Percentiles rank a stretch among this genome's conserved stretches.
phyloP scores from a whole-genome alignment of 2,113 vertebrate genomes.

The Elgaria multicarinata region DNA sequence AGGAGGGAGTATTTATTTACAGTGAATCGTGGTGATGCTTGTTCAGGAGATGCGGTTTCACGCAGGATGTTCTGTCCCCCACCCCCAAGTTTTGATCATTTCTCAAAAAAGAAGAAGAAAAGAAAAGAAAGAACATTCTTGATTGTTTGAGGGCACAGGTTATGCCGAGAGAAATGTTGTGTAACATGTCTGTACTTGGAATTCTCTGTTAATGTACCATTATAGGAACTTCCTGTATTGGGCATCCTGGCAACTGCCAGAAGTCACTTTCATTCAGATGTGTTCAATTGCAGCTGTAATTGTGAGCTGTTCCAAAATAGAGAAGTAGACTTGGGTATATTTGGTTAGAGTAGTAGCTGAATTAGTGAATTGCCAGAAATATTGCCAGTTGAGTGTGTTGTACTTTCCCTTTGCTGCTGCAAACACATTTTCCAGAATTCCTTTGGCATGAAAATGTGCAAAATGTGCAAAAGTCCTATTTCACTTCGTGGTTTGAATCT shows the following conservation, averaged over 20 bases:
- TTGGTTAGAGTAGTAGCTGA: slow-evolving; percentile 26
- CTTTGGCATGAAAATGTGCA: neutral
- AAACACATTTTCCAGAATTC: neutral
- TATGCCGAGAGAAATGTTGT: slow-evolving; percentile 76
- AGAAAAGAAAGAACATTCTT: slow-evolving; percentile 66
- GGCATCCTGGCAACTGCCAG: slow-evolving; percentile 67
- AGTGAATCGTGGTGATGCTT: slow-evolving; percentile 93
- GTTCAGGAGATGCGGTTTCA: slow-evolving; percentile 99
- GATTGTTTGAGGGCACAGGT: slow-evolving; percentile 77
- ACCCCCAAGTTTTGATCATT: slow-evolving; percentile 87
- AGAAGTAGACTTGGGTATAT: slow-evolving; percentile 49
- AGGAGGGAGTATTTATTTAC: slow-evolving; percentile 98
- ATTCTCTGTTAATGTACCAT: slow-evolving; percentile 60
- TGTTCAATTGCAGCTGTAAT: slow-evolving; percentile 49
- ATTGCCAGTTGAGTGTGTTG: slow-evolving; percentile 28
- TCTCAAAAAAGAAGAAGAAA: slow-evolving; percentile 55
- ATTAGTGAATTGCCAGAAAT: slow-evolving; percentile 41
- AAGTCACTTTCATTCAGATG: slow-evolving; percentile 71
- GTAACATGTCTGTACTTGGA: slow-evolving; percentile 82
- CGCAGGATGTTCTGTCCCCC: slow-evolving; percentile 92
- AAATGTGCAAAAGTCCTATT: neutral
- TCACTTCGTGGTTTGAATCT: neutral
- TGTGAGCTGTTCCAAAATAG: slow-evolving; percentile 59
- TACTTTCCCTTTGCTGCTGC: neutral
- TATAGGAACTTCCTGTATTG: slow-evolving; percentile 78